Percentiles rank a stretch among this genome's conserved stretches.
Conservation (phyloP, 1,140 invertebrate genomes). For the Camponotus pennsylvanicus region DNA sequence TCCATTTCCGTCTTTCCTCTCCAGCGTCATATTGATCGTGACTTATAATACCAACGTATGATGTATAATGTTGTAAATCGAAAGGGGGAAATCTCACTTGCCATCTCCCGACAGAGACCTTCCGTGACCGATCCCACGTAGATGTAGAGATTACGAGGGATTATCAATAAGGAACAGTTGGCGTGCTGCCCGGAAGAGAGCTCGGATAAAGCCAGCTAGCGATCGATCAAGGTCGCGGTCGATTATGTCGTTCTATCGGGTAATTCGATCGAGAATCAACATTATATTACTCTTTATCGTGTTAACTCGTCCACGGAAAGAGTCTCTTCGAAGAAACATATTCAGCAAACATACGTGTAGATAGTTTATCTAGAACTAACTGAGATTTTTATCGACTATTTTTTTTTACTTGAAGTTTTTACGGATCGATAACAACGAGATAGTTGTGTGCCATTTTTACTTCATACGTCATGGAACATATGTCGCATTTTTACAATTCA, state of each 20-base stretch:
- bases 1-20: slow-evolving; percentile 23
- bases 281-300: no score
- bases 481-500: slow-evolving; percentile 1
- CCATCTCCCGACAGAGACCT: slow-evolving; percentile 29
- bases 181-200: slow-evolving; percentile 8
- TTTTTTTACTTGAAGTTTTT: background rate
- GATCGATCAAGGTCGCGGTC: slow-evolving; percentile 55
- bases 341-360: no score
- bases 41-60: slow-evolving; percentile 45
- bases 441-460: background rate
- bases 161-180: slow-evolving; percentile 48
- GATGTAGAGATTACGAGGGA: slow-evolving; percentile 32
- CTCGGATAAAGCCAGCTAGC: slow-evolving; percentile 14
- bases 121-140: slow-evolving; percentile 33
- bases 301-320: background rate
- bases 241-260: background rate
- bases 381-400: background rate
- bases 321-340: no score
- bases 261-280: background rate
- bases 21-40: slow-evolving; percentile 53
- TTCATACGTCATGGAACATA: background rate
- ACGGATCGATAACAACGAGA: background rate
- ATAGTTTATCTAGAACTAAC: no score
- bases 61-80: slow-evolving; percentile 52
- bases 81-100: slow-evolving; percentile 6